phyloP scores from a whole-genome alignment of 2,888 invertebrate species.

The Diplazon laetatorius region DNA sequence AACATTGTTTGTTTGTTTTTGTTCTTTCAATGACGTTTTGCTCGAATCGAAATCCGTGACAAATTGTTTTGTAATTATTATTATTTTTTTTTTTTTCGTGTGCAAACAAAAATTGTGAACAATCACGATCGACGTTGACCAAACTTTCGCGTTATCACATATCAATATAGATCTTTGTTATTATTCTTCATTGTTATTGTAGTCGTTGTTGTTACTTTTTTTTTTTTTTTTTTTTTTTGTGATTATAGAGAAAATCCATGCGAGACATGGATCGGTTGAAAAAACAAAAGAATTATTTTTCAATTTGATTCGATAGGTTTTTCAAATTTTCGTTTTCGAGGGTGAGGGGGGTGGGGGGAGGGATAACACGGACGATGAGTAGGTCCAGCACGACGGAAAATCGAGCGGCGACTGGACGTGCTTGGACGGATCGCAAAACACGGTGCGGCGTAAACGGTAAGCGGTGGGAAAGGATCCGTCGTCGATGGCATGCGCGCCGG shows the following conservation, averaged over 20 bases:
- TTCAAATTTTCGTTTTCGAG: neutral
- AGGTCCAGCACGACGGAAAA: conserved; percentile 40
- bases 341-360: no score
- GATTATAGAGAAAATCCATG: no score
- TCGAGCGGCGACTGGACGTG: conserved; percentile 52
- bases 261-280: no score
- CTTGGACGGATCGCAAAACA: conserved; percentile 53
- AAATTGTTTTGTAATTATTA: conserved; percentile 9
- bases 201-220: no score
- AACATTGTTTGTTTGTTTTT: no score
- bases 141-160: no score
- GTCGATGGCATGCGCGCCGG: conserved; percentile 55
- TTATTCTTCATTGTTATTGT: no score
- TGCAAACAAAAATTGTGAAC: conserved; percentile 7
- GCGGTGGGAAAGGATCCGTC: conserved; percentile 59
- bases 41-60: conserved; percentile 38
- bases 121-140: conserved; percentile 27
- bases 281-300: no score
- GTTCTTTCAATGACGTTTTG: neutral
- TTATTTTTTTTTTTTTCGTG: no score
- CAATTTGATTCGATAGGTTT: no score
- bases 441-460: conserved; percentile 41
- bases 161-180: no score
- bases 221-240: no score
- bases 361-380: neutral